These are phyloP conservation scores for Acanthurus leucopareius DNA, from an alignment of 2,797 vertebrate species.

Conservation along the genomic window DNA sequence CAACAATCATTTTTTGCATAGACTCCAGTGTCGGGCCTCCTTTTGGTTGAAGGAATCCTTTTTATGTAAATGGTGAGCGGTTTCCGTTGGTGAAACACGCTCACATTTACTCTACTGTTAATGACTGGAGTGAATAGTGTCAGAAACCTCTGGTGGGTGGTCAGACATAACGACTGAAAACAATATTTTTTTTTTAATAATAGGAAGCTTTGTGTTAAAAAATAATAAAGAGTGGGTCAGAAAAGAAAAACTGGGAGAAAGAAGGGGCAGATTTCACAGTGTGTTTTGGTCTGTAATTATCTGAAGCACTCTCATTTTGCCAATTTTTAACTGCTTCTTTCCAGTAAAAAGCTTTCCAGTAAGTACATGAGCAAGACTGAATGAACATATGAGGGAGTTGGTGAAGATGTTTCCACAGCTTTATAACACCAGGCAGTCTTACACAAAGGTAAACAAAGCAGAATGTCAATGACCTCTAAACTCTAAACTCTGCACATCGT, in stretches of 20 bases:
- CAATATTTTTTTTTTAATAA: constrained; percentile 26
- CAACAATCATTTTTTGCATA: constrained; percentile 72
- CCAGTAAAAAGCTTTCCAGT: neutral
- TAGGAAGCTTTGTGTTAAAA: neutral
- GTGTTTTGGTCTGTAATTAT: constrained; percentile 50
- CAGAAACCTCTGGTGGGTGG: constrained; percentile 1
- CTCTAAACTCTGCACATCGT: constrained; percentile 38
- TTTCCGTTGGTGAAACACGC: constrained; percentile 8
- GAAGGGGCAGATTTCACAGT: constrained; percentile 45
- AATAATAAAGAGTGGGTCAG: constrained; percentile 36
- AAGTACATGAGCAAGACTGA: constrained; percentile 6
- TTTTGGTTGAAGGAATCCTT: constrained; percentile 28
- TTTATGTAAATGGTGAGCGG: constrained; percentile 31
- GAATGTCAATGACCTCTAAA: constrained; percentile 46
- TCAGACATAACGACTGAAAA: constrained; percentile 7
- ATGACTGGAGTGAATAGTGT: constrained; percentile 11
- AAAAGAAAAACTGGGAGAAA: constrained; percentile 13
- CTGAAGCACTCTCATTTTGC: constrained; percentile 3
- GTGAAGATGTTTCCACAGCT: constrained; percentile 39
- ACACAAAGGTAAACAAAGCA: constrained; percentile 45
- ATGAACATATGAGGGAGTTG: constrained; percentile 3
- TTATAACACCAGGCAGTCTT: constrained; percentile 33
- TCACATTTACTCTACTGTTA: constrained; percentile 12
- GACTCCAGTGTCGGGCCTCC: constrained; percentile 56
- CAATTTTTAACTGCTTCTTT: constrained; percentile 38